Conservation (phyloP, 2,888 invertebrate species). For the Athalia cordata region DNA sequence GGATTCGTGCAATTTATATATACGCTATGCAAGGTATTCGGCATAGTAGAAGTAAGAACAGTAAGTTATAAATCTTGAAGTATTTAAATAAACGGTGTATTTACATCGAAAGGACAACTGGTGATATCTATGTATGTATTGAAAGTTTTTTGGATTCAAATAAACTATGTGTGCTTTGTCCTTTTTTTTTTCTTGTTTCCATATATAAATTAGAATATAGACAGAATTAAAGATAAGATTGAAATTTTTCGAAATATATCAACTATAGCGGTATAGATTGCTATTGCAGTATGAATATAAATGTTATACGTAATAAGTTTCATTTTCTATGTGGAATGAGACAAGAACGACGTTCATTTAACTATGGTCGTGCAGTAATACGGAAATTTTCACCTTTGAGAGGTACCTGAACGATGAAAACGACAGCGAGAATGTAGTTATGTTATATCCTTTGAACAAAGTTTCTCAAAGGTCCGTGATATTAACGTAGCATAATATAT, state of each 20-base stretch:
- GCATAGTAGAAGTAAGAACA: not conserved
- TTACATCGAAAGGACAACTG: slow-evolving; percentile 20
- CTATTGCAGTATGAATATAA: not conserved
- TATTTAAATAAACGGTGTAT: slow-evolving; percentile 3
- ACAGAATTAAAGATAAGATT: not conserved
- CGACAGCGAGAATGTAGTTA: slow-evolving; percentile 67
- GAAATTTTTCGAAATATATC: not conserved
- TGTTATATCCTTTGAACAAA: slow-evolving; percentile 53
- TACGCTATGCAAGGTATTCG: slow-evolving; percentile 22
- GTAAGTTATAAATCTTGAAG: not conserved
- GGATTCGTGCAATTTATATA: slow-evolving; percentile 21
- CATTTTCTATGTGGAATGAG: not conserved
- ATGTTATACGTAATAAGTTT: not conserved
- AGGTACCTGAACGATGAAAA: slow-evolving; percentile 68
- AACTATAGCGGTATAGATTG: not conserved
- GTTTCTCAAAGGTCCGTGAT: slow-evolving; percentile 28
- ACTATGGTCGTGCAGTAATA: slow-evolving; percentile 65
- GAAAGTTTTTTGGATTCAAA: not conserved
- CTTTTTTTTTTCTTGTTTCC: not conserved
- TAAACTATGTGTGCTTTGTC: slow-evolving; percentile 10
- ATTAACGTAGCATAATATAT: not conserved
- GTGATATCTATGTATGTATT: not conserved
- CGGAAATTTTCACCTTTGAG: slow-evolving; percentile 69
- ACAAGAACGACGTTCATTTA: slow-evolving; percentile 26
- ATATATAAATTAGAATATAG: not conserved